phyloP scores from a whole-genome alignment of 2,888 invertebrate species.

The Eumerus sabulonum region DNA sequence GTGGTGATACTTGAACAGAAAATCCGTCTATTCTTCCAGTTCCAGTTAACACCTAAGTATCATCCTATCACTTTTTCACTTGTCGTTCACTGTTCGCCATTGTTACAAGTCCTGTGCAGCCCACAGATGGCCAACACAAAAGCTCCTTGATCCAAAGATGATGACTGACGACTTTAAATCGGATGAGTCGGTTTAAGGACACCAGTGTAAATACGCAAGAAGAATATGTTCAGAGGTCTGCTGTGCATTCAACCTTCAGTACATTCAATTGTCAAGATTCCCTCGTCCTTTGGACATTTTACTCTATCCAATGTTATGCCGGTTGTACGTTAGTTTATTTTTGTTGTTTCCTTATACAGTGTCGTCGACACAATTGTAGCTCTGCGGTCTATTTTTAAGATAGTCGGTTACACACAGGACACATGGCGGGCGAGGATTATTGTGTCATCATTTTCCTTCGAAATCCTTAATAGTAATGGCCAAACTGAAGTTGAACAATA shows the following conservation, averaged over 20 bases:
- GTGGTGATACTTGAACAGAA: constrained; percentile 34
- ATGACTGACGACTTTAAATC: constrained; percentile 51
- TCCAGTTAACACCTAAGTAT: constrained; percentile 26
- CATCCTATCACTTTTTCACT: constrained; percentile 44
- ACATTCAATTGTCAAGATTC: constrained; percentile 46
- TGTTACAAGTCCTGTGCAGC: constrained; percentile 49
- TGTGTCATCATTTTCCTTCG: constrained; percentile 64
- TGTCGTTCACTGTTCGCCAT: constrained; percentile 39
- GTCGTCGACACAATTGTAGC: constrained; percentile 3
- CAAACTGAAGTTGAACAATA: constrained; percentile 58
- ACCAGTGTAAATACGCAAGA: constrained; percentile 4
- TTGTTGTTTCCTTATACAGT: constrained; percentile 44
- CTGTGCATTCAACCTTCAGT: constrained; percentile 32
- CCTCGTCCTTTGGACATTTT: constrained; percentile 49
- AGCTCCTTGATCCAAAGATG: constrained; percentile 55
- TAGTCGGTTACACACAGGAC: background rate
- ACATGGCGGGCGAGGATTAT: background rate
- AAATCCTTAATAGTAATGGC: constrained; percentile 59
- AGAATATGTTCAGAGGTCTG: constrained; percentile 19
- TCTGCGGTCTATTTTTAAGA: background rate
- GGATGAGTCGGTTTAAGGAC: constrained; percentile 52
- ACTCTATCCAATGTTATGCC: constrained; percentile 51
- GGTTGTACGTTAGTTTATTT: too few species aligned
- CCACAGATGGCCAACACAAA: constrained; percentile 30
- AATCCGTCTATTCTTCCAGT: constrained; percentile 10